Evolutionary conservation across 2,797 vertebrate species (phyloP).

Genomic region (Microctenopoma steveboyesi): DNA sequence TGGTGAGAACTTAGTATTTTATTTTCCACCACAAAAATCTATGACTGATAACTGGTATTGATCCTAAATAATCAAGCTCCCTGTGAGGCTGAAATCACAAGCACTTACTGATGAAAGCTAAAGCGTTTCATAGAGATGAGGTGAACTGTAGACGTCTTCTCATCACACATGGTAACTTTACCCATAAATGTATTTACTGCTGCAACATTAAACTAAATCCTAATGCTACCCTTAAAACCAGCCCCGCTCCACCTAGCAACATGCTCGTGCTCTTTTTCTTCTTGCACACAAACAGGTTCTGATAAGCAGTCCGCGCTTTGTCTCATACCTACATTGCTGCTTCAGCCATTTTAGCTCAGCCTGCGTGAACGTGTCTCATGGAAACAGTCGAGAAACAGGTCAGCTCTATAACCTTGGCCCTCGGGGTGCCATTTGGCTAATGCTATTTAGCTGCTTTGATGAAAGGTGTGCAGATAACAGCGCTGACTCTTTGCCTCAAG

Average conservation of each 20-base stretch:
- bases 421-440: constrained; percentile 60
- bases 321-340: constrained; percentile 3
- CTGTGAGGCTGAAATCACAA: not conserved
- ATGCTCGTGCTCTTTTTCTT: not conserved
- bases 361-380: constrained; percentile 14
- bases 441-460: constrained; percentile 65
- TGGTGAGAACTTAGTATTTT: constrained; percentile 83
- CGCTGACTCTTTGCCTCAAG: constrained; percentile 42
- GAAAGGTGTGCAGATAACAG: constrained; percentile 34
- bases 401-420: constrained; percentile 53
- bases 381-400: constrained; percentile 26
- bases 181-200: not conserved
- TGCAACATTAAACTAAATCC: not conserved
- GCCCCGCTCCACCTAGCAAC: not conserved
- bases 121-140: too few relatives aligned
- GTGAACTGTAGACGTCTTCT: not conserved
- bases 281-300: constrained; percentile 11
- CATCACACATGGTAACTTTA: too few relatives aligned
- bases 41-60: not conserved
- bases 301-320: constrained; percentile 4
- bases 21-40: not conserved
- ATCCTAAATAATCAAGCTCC: not conserved
- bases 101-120: too few relatives aligned
- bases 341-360: constrained; percentile 17
- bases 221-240: not conserved